Evolutionary conservation across 2,113 vertebrate species (phyloP).

Genomic region (Galeopterus variegatus): DNA sequence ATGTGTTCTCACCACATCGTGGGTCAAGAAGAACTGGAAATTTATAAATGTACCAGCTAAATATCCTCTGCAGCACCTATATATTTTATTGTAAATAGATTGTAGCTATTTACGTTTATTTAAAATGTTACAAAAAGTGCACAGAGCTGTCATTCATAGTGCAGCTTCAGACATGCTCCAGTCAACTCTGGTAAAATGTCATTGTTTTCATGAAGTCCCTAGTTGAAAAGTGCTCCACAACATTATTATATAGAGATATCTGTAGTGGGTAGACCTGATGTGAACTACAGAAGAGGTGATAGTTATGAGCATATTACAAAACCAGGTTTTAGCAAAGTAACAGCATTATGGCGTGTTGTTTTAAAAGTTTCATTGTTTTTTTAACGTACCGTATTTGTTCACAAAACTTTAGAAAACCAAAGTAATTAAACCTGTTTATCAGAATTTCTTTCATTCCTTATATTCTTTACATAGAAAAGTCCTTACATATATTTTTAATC

Average conservation of each 20-base stretch:
- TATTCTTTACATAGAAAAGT: slow-evolving; percentile 9
- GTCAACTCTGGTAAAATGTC: background rate
- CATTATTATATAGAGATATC: background rate
- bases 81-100: background rate
- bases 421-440: slow-evolving; percentile 21
- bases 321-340: background rate
- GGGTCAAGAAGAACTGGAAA: background rate
- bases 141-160: background rate
- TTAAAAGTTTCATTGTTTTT: background rate
- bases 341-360: background rate
- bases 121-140: background rate
- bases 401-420: slow-evolving; percentile 5
- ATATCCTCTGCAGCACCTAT: background rate
- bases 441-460: slow-evolving; percentile 9
- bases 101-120: background rate
- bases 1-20: background rate
- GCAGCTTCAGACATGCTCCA: background rate
- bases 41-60: background rate
- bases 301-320: background rate
- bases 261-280: background rate
- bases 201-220: background rate
- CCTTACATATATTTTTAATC: background rate
- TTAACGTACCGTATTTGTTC: slow-evolving; percentile 26
- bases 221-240: background rate
- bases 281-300: background rate